These are phyloP conservation scores for Riparia riparia DNA, from an alignment of 2,113 vertebrate genomes.

Conservation along the genomic window DNA sequence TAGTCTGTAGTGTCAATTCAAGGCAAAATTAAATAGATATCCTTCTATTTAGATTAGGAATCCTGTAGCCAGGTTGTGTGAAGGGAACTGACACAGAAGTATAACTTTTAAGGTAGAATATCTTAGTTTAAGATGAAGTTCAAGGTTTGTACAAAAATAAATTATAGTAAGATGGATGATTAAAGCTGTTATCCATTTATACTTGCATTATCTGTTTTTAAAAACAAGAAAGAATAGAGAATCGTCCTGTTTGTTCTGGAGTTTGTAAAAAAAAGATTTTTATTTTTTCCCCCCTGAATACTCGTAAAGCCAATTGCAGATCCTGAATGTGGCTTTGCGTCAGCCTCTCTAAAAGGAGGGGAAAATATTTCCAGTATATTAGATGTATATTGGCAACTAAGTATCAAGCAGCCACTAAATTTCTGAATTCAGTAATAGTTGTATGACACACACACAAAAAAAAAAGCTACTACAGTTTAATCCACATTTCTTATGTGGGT, in stretches of 20 bases:
- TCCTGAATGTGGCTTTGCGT: neutral
- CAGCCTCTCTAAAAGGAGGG: neutral
- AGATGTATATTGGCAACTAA: neutral
- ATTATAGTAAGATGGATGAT: neutral
- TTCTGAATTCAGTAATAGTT: neutral
- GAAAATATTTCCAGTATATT: neutral
- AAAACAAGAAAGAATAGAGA: neutral
- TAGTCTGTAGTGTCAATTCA: neutral
- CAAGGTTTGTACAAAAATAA: neutral
- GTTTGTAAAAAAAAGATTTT: neutral
- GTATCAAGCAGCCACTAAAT: neutral
- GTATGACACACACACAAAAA: neutral
- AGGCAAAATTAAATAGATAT: neutral
- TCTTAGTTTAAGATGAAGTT: neutral
- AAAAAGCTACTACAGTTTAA: neutral
- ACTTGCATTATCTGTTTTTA: neutral
- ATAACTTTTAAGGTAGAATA: neutral
- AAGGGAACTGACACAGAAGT: neutral
- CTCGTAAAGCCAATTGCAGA: neutral
- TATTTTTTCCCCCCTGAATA: accelerated
- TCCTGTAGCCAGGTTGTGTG: neutral
- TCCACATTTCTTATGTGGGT: neutral
- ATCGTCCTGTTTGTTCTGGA: neutral
- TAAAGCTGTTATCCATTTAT: neutral
- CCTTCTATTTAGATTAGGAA: neutral